Evolutionary conservation across 2,888 invertebrate genomes (phyloP), one percentile per base, ranked within the genome.

Genomic region (Piscicola geometra): DNA sequence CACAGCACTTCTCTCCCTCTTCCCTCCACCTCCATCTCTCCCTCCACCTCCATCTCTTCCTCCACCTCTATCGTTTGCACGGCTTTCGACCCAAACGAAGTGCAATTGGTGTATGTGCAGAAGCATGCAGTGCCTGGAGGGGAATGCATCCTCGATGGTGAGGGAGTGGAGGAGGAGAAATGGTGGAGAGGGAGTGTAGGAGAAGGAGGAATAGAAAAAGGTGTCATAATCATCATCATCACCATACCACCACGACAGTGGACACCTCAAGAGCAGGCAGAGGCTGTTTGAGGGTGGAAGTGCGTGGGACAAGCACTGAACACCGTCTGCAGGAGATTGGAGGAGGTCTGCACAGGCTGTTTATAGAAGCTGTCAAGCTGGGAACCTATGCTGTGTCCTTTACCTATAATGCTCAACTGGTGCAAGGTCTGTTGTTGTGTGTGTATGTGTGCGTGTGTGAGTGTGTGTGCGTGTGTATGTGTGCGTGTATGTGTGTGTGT

Each of bases 181-280:
- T 9, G 35, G 15, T 33, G 9, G 9, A 9, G 12, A 33, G 12
- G 5, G 12, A 30, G 5, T 12, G 5, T 69, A 30, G 9, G 12
- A 15, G 21, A 25, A 15, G n/a, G n/a, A n/a, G 35, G 33, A 36
- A 15, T 28, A 28, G 9, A 25, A 12, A 64, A n/a, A 15, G 9
- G 25, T 1, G 25, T 41, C 35, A 35, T 70, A 30, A 70, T 25
- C n/a, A 70, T 41, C 35, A 35, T 41, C 70, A 25, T 18, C 70
- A 70, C 9, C 25, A 9, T 36, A 30, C 30, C 25, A n/a, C 5
- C 70, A 33, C n/a, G 15, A 1, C 72, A 72, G 72, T 72, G 12
- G 72, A 72, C 50, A 47, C 56, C 3, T 52, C 52, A 3, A 47
- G 21, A 32, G 72, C 72, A 56, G 72, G 72, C 32, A 0, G n/a